These are phyloP conservation scores for Chloebia gouldiae DNA, from an alignment of 2,113 vertebrate species.

Conservation along the genomic window DNA sequence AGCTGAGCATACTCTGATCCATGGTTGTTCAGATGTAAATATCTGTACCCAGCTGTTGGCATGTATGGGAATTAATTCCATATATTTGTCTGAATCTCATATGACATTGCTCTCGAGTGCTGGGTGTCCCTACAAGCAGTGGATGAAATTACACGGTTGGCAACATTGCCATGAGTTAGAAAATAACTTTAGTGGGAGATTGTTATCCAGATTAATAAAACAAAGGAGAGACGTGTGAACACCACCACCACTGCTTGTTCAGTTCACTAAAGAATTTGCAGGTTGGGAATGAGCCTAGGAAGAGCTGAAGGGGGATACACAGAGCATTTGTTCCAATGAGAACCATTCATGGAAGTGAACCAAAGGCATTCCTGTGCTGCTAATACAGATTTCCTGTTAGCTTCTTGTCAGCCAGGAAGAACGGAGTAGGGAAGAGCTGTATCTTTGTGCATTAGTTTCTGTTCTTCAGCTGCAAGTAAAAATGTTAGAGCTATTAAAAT, in stretches of 20 bases:
- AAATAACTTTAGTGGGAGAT: not conserved
- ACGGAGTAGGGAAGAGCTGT: not conserved
- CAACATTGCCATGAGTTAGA: not conserved
- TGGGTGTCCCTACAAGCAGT: not conserved
- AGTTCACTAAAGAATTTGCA: not conserved
- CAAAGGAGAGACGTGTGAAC: rapidly evolving
- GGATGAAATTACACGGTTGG: not conserved
- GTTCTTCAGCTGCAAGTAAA: not conserved
- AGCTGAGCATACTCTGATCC: not conserved
- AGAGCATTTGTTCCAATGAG: rapidly evolving
- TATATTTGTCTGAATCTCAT: not conserved
- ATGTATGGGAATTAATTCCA: not conserved
- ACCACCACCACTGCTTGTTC: rapidly evolving
- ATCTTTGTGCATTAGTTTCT: not conserved
- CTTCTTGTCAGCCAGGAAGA: not conserved
- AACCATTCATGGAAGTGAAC: not conserved
- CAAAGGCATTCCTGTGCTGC: not conserved
- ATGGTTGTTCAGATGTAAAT: not conserved
- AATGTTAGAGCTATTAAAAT: not conserved
- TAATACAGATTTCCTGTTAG: not conserved
- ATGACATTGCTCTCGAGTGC: not conserved
- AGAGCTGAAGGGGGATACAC: rapidly evolving
- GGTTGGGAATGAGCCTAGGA: not conserved
- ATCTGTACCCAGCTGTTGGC: not conserved
- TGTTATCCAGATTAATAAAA: not conserved